Conservation (phyloP, 2,888 invertebrate species). For the Biston betularia region DNA sequence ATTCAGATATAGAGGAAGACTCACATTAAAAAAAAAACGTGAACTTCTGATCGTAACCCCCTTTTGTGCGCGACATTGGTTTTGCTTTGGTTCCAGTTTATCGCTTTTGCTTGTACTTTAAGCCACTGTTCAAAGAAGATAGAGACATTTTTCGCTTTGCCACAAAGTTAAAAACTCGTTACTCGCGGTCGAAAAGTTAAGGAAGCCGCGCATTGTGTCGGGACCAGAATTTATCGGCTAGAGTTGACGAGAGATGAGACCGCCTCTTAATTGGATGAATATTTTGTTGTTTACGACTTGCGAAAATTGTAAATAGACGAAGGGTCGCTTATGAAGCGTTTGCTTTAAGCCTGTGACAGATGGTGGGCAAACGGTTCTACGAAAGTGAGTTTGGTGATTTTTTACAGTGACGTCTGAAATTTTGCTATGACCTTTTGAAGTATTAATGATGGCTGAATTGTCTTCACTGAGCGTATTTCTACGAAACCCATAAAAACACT, state of each 20-base stretch:
- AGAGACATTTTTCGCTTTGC: constrained; percentile 84
- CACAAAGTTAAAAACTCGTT: constrained; percentile 86
- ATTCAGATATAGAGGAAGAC: too few relatives aligned
- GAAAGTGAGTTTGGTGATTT: neutral
- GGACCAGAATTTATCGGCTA: constrained; percentile 69
- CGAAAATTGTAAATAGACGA: neutral
- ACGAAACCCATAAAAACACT: too few relatives aligned
- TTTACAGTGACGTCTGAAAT: too few relatives aligned
- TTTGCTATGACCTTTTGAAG: too few relatives aligned
- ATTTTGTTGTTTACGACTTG: constrained; percentile 24
- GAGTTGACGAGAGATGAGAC: constrained; percentile 27
- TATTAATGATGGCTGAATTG: too few relatives aligned
- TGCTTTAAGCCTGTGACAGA: neutral
- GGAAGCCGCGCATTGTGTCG: constrained; percentile 76
- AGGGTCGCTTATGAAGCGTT: neutral
- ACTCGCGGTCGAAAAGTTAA: constrained; percentile 80
- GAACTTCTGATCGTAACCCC: too few relatives aligned
- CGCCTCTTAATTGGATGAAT: constrained; percentile 41
- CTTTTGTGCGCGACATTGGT: too few relatives aligned
- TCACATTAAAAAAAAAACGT: too few relatives aligned
- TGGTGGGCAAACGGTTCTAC: too few relatives aligned
- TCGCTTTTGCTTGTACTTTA: neutral
- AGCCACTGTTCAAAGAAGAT: constrained; percentile 63
- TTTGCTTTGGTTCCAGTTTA: neutral
- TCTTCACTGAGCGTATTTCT: too few relatives aligned